Base-by-base conservation (phyloP, 2,797 vertebrate species). In the Tamandua tetradactyla region DNA sequence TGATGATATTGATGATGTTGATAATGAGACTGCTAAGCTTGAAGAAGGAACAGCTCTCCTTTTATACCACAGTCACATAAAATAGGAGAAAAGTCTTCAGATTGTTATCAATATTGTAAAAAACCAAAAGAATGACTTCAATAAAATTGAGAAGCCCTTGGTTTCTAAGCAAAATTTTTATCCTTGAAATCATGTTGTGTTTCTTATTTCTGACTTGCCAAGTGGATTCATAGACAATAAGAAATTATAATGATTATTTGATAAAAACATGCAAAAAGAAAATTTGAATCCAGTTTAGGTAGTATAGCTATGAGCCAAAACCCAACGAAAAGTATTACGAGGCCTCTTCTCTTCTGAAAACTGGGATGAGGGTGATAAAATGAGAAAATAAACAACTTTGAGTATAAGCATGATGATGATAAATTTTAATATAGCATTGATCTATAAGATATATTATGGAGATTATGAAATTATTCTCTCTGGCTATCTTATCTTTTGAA, bases 141-240 rank as follows among this genome's bases (percentile, higher is more conserved):
- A 87, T 94, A 93, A 87, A 93, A 93, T 22, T 20, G 30, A 76
- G n/a, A 80, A 66, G 35, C 27, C 22, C 37, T 93, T 94, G n/a
- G 7, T 75, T 10, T 87, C 23, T 44, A 49, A 72, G 62, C 44
- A 61, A 93, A 76, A n/a, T n/a, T 90, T 92, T 74, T 95, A 87
- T 87, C 22, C 55, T 57, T 87, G 30, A 94, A 17, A 96, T 90
- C 87, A 89, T 91, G 4, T 78, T 84, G 25, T 81, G 7, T 81
- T 94, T 90, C n/a, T 25, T 20, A 64, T 87, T 69, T 61, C 23
- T 20, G 89, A 84, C 35, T 27, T 76, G 27, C 42, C 40, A 74
- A 68, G 57, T 75, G 71, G 20, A 86, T 55, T 44, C 89, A 3
- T 84, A 92, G 71, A 64, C 93, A 30, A 68, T 80, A 91, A 87